Base-by-base conservation (phyloP, 2,888 invertebrate genomes). In the Alcis repandata region DNA sequence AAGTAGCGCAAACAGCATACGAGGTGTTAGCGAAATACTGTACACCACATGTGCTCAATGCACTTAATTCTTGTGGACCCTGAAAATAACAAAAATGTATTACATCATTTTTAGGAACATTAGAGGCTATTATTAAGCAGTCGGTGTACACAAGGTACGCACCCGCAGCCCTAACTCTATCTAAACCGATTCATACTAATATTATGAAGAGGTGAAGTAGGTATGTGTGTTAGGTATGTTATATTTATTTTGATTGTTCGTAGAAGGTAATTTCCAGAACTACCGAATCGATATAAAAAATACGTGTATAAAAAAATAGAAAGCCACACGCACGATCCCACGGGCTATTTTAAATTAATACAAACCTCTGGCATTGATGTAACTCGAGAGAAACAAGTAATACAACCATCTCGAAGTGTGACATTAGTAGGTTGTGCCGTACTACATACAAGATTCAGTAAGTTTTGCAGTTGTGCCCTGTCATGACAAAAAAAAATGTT, bases 381-480 rank as follows among this genome's bases (percentile, higher is more conserved):
- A 2, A 95, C 94, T 70, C 93, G 87, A 64, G 94, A 93, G 79
- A 96, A 96, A 77, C 95, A 95, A 20, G 95, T 93, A 68, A 95
- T 95, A 76, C 96, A 96, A 13, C 94, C 94, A 85, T 95, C 95
- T 64, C 95, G 91, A 63, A 86, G 73, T 38, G 94, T 93, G 4
- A 93, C 86, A 71, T 95, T 94, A 1, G 94, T 92, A 15, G 94
- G 94, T 82, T 95, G 95, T n/a, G 95, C 95, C 40, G 95, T 94
- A 74, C 95, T 95, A 80, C 95, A 95, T 67, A 95, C 92, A 65
- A 95, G 84, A 77, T 94, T 95, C 10, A 96, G 82, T 59, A 96
- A 85, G 74, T 94, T 95, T 65, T 92, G 92, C 41, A 93, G 70
- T 67, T 87, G 84, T 0, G 76, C 78, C 45, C 93, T 93, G 75